Conservation (phyloP, 2,797 vertebrate genomes). For the Somateria mollissima region DNA sequence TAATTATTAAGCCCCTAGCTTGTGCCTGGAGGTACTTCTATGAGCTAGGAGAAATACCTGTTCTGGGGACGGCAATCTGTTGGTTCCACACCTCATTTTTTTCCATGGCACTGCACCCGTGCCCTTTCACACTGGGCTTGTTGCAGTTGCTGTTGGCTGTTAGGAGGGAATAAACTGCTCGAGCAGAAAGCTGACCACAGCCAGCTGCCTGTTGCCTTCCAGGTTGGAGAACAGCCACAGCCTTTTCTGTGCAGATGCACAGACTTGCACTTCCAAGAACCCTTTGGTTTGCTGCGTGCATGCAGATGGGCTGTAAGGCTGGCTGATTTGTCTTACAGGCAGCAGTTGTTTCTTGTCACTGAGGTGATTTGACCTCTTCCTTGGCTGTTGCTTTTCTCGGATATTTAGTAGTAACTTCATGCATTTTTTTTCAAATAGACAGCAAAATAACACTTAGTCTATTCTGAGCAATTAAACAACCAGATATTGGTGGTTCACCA, state of each 20-base stretch:
- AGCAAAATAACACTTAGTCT: neutral
- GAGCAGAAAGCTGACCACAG: neutral
- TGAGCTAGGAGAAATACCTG: neutral
- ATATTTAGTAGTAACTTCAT: neutral
- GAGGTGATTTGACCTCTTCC: neutral
- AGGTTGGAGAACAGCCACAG: neutral
- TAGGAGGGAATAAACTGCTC: neutral
- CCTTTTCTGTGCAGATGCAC: neutral
- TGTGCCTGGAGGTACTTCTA: neutral
- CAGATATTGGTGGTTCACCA: neutral
- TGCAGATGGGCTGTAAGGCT: neutral
- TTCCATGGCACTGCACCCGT: accelerated
- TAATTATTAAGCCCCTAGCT: neutral
- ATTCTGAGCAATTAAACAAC: neutral
- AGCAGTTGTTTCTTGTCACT: neutral
- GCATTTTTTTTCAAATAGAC: neutral
- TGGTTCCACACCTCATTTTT: neutral
- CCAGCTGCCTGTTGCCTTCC: neutral
- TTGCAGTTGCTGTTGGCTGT: neutral
- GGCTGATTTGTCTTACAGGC: neutral
- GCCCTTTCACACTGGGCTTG: neutral
- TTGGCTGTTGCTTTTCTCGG: neutral
- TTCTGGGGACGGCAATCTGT: neutral
- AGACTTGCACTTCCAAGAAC: neutral
- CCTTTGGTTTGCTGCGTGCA: neutral